Conservation (phyloP, 2,113 vertebrate species). For the Neodontobutis hainanensis region DNA sequence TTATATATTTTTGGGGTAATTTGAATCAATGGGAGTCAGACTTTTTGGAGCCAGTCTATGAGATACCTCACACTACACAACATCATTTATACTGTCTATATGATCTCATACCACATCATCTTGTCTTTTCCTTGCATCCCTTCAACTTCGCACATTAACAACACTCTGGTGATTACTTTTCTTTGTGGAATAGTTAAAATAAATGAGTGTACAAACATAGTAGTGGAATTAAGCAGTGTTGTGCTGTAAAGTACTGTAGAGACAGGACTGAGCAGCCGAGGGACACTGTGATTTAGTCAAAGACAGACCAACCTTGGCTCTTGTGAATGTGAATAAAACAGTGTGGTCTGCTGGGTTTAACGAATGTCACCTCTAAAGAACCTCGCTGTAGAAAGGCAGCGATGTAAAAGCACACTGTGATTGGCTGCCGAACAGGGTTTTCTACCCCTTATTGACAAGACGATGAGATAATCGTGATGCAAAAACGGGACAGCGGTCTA, state of each 20-base stretch:
- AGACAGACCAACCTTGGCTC: background rate
- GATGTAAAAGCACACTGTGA: background rate
- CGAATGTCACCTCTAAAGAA: background rate
- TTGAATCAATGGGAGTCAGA: too few species aligned
- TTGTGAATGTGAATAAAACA: constrained; percentile 2
- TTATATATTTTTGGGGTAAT: too few species aligned
- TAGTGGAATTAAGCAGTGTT: background rate
- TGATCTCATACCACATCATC: too few species aligned
- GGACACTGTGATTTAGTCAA: background rate
- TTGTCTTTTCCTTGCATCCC: too few species aligned
- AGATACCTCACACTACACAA: too few species aligned
- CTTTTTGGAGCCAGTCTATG: too few species aligned
- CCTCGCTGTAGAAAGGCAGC: background rate
- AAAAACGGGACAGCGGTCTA: background rate
- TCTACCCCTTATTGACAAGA: background rate
- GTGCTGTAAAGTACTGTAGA: background rate
- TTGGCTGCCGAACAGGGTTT: background rate
- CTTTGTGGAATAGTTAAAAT: background rate
- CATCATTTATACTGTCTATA: too few species aligned
- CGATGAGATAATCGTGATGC: constrained; percentile 3
- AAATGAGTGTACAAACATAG: background rate
- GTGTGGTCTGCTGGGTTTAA: background rate
- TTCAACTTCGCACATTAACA: background rate
- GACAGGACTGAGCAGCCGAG: background rate
- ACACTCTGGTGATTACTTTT: background rate